Evolutionary conservation across 2,797 vertebrate genomes (phyloP), one percentile per base, ranked within the genome.

Genomic region (Discoglossus pictus): DNA sequence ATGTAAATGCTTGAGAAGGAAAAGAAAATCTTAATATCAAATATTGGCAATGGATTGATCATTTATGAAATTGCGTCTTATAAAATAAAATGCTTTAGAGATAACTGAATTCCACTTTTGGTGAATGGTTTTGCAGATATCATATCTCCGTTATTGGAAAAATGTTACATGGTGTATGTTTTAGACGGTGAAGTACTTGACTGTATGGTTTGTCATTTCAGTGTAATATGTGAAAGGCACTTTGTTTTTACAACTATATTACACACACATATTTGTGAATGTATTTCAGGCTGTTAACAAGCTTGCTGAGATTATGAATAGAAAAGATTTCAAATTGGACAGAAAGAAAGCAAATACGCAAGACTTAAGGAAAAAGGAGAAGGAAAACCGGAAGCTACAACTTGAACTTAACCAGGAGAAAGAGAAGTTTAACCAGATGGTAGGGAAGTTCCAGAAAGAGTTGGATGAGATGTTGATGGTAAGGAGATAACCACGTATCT

Each of bases 241-340:
- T n/a, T 21, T 44, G 36, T 11, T 27, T 42, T 8, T 36, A 39
- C 4, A 27, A 23, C 46, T n/a, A 12, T 31, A 4, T 8, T 31
- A 31, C 8, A 8, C 27, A n/a, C 27, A 8, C 8, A 8, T 8
- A 31, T 31, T 18, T 66, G 24, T 27, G 2, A 39, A 50, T 76
- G 15, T 76, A 6, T 66, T 67, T 43, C 80, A 99, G 97, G 97
- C 97, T 70, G 97, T 99, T 70, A 99, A 99, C 81, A 99, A 99
- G 76, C 87, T 99, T 80, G 97, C 96, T 54, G 97, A 99, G 86
- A 98, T 99, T 85, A 94, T 99, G 96, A 99, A 99, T 86, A 90
- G 97, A 17, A 98, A 98, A 83, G 96, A 99, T 81, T 99, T 99
- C 90, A 98, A 98, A 89, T 88, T 98, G 75, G 97, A 98, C 87